phyloP scores from a whole-genome alignment of 2,888 invertebrate genomes.

The Chrysodeixis includens region DNA sequence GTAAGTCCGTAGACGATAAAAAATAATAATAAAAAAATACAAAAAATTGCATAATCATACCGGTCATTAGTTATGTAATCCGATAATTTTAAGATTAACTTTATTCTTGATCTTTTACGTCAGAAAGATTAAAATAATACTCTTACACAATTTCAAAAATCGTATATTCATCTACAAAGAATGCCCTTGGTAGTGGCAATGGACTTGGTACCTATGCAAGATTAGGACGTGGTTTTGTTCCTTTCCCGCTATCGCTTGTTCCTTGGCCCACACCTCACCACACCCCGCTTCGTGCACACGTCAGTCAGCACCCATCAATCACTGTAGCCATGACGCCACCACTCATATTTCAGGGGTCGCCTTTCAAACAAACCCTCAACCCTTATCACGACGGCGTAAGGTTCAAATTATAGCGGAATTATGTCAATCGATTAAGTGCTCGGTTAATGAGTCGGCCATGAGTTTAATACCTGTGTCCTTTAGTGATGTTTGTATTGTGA shows the following conservation, averaged over 20 bases:
- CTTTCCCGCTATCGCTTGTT: slow-evolving; percentile 43
- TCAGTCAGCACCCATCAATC: slow-evolving; percentile 87
- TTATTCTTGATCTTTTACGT: no score
- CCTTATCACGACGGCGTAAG: slow-evolving; percentile 64
- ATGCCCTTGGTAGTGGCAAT: no score
- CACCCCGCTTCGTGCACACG: slow-evolving; percentile 83
- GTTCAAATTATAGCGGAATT: slow-evolving; percentile 63
- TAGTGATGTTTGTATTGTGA: slow-evolving; percentile 39
- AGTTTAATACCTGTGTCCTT: slow-evolving; percentile 57
- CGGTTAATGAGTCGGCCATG: slow-evolving; percentile 67
- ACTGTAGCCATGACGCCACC: slow-evolving; percentile 83
- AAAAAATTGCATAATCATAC: no score
- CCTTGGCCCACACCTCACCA: slow-evolving; percentile 58
- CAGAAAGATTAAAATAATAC: no score
- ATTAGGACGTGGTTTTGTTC: no score
- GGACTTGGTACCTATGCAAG: neutral
- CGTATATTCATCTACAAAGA: no score
- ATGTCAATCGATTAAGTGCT: slow-evolving; percentile 84
- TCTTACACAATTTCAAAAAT: no score
- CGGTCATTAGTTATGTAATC: no score
- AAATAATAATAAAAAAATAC: no score
- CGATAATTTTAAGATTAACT: no score
- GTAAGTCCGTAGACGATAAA: no score
- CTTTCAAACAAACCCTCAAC: slow-evolving; percentile 53
- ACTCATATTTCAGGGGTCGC: slow-evolving; percentile 84